Conservation (phyloP, 2,888 invertebrate genomes). For the Hipparchia semele region DNA sequence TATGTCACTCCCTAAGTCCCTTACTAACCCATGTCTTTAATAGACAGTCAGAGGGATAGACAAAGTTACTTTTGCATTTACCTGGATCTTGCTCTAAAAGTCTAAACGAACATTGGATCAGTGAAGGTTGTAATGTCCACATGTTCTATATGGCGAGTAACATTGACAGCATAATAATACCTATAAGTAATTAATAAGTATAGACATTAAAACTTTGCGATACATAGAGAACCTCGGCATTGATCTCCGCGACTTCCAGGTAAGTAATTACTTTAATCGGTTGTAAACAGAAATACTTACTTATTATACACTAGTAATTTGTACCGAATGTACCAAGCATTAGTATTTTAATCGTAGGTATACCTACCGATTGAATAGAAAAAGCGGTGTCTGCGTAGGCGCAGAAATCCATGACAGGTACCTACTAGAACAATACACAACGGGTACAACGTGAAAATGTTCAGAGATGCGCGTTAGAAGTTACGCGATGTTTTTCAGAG, state of each 20-base stretch:
- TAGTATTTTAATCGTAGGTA: background rate
- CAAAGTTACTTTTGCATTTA: too few relatives aligned
- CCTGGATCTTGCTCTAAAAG: slow-evolving; percentile 21
- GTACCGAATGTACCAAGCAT: background rate
- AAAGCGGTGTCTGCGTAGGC: too few relatives aligned
- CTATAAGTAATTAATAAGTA: background rate
- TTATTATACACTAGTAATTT: background rate
- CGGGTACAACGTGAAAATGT: too few relatives aligned
- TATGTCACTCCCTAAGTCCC: too few relatives aligned
- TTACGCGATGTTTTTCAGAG: too few relatives aligned
- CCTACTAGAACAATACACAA: too few relatives aligned
- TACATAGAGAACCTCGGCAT: slow-evolving; percentile 14
- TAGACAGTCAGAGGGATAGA: too few relatives aligned
- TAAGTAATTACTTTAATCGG: background rate
- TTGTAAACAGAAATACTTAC: background rate
- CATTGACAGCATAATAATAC: slow-evolving; percentile 14
- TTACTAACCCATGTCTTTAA: too few relatives aligned
- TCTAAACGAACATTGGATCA: slow-evolving; percentile 8
- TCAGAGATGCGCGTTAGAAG: too few relatives aligned
- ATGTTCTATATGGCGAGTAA: slow-evolving; percentile 4
- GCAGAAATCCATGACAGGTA: too few relatives aligned
- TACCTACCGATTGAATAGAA: background rate
- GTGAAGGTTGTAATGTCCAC: slow-evolving; percentile 19
- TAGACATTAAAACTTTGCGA: background rate
- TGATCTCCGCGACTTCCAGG: slow-evolving; percentile 12